Evolutionary conservation across 2,797 vertebrate species (phyloP).

Genomic region (Rhincodon typus): DNA sequence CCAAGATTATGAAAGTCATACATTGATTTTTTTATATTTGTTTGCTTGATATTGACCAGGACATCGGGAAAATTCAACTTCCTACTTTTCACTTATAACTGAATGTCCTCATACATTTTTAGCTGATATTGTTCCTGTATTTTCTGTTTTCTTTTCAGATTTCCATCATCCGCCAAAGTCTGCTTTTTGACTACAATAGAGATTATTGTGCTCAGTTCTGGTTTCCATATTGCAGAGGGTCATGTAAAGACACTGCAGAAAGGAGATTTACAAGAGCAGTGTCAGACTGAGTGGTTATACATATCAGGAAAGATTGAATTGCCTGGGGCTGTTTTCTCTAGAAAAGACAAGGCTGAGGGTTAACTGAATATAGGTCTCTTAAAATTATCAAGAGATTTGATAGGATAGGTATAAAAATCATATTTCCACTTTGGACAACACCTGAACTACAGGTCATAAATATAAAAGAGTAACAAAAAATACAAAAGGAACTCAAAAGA

Average conservation of each 20-base stretch:
- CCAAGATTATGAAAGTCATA: neutral
- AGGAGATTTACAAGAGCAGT: neutral
- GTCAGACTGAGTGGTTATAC: neutral
- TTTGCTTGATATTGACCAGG: too few species aligned
- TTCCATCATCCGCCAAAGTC: too few species aligned
- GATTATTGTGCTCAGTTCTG: neutral
- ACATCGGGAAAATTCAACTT: too few species aligned
- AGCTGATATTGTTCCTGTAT: too few species aligned
- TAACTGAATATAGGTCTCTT: too few species aligned
- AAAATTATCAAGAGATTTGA: too few species aligned
- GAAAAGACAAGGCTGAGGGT: neutral
- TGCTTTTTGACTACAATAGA: neutral
- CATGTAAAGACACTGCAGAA: neutral
- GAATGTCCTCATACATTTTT: neutral
- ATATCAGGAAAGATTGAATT: neutral
- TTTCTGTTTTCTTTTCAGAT: too few species aligned
- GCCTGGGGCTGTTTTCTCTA: neutral
- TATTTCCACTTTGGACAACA: neutral
- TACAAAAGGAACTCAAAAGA: neutral
- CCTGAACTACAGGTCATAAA: neutral
- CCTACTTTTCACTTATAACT: too few species aligned
- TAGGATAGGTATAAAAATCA: neutral
- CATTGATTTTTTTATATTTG: neutral
- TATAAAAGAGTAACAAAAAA: neutral
- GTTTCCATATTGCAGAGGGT: neutral